phyloP scores from a whole-genome alignment of 2,113 vertebrate genomes.

The Macquaria ambigua region DNA sequence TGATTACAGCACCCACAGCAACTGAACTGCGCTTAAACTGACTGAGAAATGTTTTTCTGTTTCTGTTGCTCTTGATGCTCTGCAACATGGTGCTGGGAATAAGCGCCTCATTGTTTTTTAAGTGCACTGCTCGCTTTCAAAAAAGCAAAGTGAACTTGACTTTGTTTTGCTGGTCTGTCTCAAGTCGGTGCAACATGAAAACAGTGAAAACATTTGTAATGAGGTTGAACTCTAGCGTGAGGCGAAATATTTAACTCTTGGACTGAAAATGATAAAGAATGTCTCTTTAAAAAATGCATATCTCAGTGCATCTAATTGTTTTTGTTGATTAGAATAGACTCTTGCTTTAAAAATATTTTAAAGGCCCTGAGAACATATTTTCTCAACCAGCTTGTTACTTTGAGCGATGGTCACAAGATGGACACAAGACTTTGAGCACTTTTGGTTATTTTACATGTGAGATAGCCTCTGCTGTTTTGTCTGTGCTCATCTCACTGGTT shows the following conservation, averaged over 20 bases:
- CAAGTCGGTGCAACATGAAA: conserved; percentile 18
- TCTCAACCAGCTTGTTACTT: not conserved
- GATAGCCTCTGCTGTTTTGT: not conserved
- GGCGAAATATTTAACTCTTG: not conserved
- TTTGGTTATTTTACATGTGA: not conserved
- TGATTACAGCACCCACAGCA: conserved; percentile 21
- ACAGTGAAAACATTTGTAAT: conserved; percentile 21
- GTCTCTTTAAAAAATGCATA: not conserved
- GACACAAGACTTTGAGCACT: not conserved
- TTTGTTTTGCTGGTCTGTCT: conserved; percentile 8
- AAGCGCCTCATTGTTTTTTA: conserved; percentile 15
- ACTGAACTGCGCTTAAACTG: conserved; percentile 5
- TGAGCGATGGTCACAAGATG: too few species aligned
- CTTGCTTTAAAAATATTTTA: too few species aligned
- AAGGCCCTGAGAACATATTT: not conserved
- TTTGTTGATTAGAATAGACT: not conserved
- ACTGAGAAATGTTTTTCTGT: conserved; percentile 25
- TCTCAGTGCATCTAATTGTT: not conserved
- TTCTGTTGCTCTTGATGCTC: conserved; percentile 20
- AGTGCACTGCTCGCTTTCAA: conserved; percentile 10
- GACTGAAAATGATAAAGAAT: not conserved
- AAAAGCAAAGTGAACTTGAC: conserved; percentile 24
- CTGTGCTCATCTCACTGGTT: not conserved
- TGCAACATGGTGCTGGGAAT: conserved; percentile 14
- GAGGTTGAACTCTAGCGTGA: conserved; percentile 11